Base-by-base conservation (phyloP, 2,888 invertebrate species). In the Onchidella celtica region DNA sequence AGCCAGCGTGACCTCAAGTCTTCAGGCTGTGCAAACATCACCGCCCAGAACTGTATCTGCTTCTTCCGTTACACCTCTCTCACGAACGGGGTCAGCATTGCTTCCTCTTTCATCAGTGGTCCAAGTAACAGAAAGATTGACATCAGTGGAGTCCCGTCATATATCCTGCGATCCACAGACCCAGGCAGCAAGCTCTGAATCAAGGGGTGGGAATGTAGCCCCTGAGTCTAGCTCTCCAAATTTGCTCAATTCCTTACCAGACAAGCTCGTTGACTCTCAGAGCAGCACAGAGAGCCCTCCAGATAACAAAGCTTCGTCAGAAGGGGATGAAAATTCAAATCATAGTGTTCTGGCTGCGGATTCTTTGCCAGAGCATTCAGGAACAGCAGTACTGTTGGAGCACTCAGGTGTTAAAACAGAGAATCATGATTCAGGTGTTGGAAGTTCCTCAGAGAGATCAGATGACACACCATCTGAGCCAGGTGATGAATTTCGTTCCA, bases 351-450 rank as follows among this genome's bases (percentile, higher is more conserved):
- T 87, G 70, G 85, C 86, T 69, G 86, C 87, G 38, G 85, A 88
- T n/a, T 73, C 77, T 65, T 38, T 77, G 29, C 61, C 83, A 70
- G 85, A 86, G 59, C 85, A 86, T 65, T 82, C 86, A 81, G 82
- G 85, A 55, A 84, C 87, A 59, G 63, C 87, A 14, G 88, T 85
- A 57, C 85, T 86, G 47, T 65, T 87, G 61, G 90, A 91, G 70
- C 85, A 84, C 17, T 79, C 84, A 29, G 81, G 85, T 63, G 87
- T 85, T 29, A 89, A 89, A 74, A 85, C 84, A 21, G 88, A 90
- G 83, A 90, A 89, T 85, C 89, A 90, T 86, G 91, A 91, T 77
- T 91, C 91, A 32, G 91, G 91, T 75, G 86, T 91, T 6, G 90
- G 91, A 27, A 90, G 90, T 82, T 88, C 89, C 29, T 91, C 91